Base-by-base conservation (phyloP, 2,113 vertebrate species). In the Puntigrus tetrazona region DNA sequence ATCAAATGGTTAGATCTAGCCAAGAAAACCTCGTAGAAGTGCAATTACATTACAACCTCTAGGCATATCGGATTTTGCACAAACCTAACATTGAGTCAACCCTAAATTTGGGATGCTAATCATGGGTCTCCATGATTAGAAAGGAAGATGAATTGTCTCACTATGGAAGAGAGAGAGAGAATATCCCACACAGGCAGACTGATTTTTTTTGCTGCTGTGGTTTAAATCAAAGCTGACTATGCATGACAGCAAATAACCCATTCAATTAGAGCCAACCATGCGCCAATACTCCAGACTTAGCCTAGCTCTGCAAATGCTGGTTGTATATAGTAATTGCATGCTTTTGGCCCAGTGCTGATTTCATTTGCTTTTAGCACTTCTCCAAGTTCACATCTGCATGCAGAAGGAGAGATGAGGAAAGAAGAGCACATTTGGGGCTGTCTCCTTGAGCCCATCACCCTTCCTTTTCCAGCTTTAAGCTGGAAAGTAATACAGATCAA, bases 291-390 rank as follows among this genome's bases (percentile, higher is more conserved):
- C 31, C 31, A 57, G 31, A 77, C 34, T 16, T 41, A 36, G 3
- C 43, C 74, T 29, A 29, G 1, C 57, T 45, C 63, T 38, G 10
- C 5, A 80, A 47, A 50, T 75, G 81, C 86, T 74, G 82, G 75
- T 34, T 72, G 87, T 79, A 85, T 57, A 78, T 79, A 61, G 90
- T 90, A 93, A 93, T 92, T 92, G 87, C 31, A 92, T 2, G 87
- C 85, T 92, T 72, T 74, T 84, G 73, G 79, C 83, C 84, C 80
- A 86, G 87, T 87, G 91, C 82, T 88, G 82, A 87, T 83, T 85
- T 86, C 81, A 92, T 92, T 92, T 91, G 88, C 87, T 89, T 65
- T 90, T 88, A 80, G 87, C 86, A 86, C 87, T 89, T 91, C 70
- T 81, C 70, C 77, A 38, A 77, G 65, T 88, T 52, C 85, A 5